Conservation (phyloP, 2,888 invertebrate genomes). For the Oeneis ivallda region DNA sequence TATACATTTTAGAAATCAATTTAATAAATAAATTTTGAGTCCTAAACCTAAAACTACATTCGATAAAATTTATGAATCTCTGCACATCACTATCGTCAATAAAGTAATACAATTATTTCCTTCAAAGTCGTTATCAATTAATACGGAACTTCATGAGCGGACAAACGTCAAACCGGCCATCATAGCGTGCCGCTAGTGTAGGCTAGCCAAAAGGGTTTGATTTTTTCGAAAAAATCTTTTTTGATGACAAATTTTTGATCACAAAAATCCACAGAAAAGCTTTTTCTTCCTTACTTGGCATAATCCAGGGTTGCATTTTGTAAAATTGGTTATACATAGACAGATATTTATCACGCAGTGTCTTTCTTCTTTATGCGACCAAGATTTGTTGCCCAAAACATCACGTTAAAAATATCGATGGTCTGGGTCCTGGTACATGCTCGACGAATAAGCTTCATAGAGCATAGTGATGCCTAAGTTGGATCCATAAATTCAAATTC, state of each 20-base stretch:
- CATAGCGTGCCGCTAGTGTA: too few species aligned
- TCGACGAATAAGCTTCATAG: neutral
- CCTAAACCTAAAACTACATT: too few species aligned
- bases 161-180: too few species aligned
- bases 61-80: too few species aligned
- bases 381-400: neutral
- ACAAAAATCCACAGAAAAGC: slow-evolving; percentile 39
- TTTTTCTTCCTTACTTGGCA: slow-evolving; percentile 38
- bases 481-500: too few species aligned
- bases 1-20: too few species aligned
- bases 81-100: too few species aligned
- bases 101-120: too few species aligned
- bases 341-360: neutral
- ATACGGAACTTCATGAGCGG: too few species aligned
- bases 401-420: neutral
- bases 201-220: neutral
- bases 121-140: too few species aligned
- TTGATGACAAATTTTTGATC: slow-evolving; percentile 1
- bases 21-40: too few species aligned
- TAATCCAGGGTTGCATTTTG: slow-evolving; percentile 21
- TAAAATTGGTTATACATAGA: slow-evolving; percentile 14
- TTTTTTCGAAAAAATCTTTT: neutral
- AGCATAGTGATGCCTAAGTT: neutral
- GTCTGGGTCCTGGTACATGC: neutral
- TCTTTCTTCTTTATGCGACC: neutral